Percentiles rank a stretch among this genome's conserved stretches.
These are phyloP conservation scores for Antechinus stuartii DNA, from an alignment of 2,113 vertebrate species.

Conservation along the genomic window DNA sequence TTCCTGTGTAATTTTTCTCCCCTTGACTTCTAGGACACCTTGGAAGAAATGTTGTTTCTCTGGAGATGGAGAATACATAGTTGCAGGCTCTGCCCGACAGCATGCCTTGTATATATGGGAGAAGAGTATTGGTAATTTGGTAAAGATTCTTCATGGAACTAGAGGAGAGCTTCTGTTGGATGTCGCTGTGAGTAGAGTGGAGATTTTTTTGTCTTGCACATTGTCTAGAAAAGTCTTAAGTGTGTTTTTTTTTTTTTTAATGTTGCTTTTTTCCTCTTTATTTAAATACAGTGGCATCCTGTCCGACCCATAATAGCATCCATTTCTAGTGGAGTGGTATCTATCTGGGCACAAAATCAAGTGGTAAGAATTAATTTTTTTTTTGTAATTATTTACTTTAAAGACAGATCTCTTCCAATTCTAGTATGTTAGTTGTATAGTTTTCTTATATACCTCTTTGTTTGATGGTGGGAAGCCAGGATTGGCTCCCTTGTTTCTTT, in stretches of 20 bases:
- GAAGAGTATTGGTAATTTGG: slow-evolving; percentile 98
- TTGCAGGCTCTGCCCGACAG: slow-evolving; percentile 96
- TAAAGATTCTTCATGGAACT: slow-evolving; percentile 97
- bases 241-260: background rate
- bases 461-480: background rate
- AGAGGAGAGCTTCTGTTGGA: slow-evolving; percentile 96
- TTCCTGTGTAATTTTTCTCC: background rate
- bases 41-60: slow-evolving; percentile 99
- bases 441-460: background rate
- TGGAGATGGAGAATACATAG: slow-evolving; percentile 97
- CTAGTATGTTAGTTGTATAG: background rate
- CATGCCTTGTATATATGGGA: slow-evolving; percentile 99
- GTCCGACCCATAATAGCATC: slow-evolving; percentile 98
- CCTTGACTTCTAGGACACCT: slow-evolving; percentile 87
- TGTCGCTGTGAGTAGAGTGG: slow-evolving; percentile 90
- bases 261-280: slow-evolving; percentile 57
- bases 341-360: slow-evolving; percentile 99
- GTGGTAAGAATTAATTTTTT: slow-evolving; percentile 87
- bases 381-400: background rate
- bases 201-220: background rate
- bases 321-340: slow-evolving; percentile 98
- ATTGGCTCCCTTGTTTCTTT: background rate
- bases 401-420: background rate
- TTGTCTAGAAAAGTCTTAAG: background rate
- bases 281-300: slow-evolving; percentile 93